phyloP scores from a whole-genome alignment of 2,113 vertebrate genomes.

The Rhadina sibilatrix region DNA sequence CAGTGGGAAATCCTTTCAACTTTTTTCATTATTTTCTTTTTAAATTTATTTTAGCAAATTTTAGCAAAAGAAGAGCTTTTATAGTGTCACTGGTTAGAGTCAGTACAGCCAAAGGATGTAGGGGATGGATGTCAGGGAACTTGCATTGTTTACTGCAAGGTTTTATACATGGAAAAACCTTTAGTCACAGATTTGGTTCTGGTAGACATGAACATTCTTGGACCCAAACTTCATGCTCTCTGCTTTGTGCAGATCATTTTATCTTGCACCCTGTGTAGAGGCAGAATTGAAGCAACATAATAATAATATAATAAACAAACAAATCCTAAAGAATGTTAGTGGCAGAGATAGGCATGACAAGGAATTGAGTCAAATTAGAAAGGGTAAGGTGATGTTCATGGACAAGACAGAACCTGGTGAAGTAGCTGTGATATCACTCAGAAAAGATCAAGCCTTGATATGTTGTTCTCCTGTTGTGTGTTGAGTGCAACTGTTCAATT shows the following conservation, averaged over 20 bases:
- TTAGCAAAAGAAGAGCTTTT: not conserved
- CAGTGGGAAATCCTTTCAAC: not conserved
- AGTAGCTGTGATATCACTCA: not conserved
- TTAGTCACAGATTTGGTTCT: not conserved
- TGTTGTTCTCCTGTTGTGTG: not conserved
- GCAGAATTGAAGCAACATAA: not conserved
- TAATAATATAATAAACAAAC: too few species aligned
- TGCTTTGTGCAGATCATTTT: not conserved
- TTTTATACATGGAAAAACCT: not conserved
- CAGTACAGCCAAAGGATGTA: not conserved
- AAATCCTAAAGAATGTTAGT: not conserved
- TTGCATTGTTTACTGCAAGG: not conserved
- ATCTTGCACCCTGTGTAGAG: not conserved
- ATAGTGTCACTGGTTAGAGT: not conserved
- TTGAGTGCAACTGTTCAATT: not conserved
- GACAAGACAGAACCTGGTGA: slow-evolving; percentile 31
- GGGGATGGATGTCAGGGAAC: not conserved
- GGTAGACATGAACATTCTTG: not conserved
- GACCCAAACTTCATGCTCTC: not conserved
- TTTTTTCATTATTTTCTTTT: not conserved
- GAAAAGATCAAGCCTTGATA: not conserved
- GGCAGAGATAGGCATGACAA: not conserved
- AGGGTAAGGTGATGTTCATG: not conserved
- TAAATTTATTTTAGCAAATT: not conserved
- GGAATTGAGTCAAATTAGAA: not conserved